Percentiles rank a stretch among this genome's conserved stretches.
Evolutionary conservation across 2,797 vertebrate species (phyloP).

Genomic region (Vultur gryphus): DNA sequence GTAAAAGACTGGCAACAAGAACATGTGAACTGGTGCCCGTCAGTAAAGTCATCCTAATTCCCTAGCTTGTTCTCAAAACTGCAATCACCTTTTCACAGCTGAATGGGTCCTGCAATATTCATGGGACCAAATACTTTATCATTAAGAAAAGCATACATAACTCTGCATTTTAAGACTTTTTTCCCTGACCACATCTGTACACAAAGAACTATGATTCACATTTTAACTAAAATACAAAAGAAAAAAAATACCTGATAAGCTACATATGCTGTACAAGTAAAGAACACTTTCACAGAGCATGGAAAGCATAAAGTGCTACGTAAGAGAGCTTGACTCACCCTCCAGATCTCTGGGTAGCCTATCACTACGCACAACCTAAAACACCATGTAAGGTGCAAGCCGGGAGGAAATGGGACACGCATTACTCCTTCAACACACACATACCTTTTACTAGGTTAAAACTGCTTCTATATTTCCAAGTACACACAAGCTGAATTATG

Average conservation of each 20-base stretch:
- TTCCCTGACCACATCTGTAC: neutral
- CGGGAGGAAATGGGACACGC: neutral
- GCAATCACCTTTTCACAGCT: neutral
- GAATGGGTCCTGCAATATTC: neutral
- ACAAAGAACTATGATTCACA: neutral
- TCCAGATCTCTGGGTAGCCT: neutral
- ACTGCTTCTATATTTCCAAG: neutral
- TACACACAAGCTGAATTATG: neutral
- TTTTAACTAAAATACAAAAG: neutral
- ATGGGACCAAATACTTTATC: neutral
- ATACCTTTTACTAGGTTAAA: neutral
- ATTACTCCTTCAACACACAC: neutral
- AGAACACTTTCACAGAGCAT: neutral
- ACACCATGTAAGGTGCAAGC: accelerated
- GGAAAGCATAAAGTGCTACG: neutral
- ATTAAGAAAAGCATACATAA: neutral
- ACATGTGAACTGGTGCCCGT: neutral
- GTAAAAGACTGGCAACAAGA: neutral
- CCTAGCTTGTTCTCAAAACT: neutral
- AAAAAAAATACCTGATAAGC: neutral
- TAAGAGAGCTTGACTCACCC: neutral
- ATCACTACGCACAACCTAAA: neutral
- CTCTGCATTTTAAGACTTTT: neutral
- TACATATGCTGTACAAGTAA: neutral
- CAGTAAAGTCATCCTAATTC: neutral